Percentiles rank a stretch among this genome's conserved stretches.
Evolutionary conservation across 37 sponge, comb jelly and placozoan species (phyloP).

Genomic region (Cladorhizidae sp.): DNA sequence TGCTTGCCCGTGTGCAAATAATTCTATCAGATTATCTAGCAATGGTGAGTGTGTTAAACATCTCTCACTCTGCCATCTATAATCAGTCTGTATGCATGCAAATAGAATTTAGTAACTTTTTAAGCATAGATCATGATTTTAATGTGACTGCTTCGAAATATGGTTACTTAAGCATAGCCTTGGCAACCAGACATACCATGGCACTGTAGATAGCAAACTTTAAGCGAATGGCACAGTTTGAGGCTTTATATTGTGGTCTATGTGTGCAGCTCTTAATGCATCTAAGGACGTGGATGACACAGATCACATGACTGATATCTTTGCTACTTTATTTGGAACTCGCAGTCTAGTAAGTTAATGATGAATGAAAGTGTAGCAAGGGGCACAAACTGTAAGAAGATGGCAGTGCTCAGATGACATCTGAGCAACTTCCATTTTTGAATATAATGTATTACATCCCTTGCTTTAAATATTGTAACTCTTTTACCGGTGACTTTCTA

Average conservation of each 20-base stretch:
- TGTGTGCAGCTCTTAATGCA: constrained; percentile 8
- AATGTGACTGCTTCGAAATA: too few species aligned
- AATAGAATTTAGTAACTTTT: not conserved
- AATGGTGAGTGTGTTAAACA: constrained; percentile 4
- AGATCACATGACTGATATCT: constrained; percentile 55
- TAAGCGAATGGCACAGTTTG: not conserved
- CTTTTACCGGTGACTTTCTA: too few species aligned
- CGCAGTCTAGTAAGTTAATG: constrained; percentile 56
- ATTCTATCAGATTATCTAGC: constrained; percentile 3
- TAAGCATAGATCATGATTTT: too few species aligned
- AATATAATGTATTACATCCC: not conserved
- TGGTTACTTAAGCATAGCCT: too few species aligned
- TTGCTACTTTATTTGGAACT: constrained; percentile 52
- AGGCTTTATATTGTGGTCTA: too few species aligned
- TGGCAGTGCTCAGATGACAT: too few species aligned
- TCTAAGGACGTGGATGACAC: constrained; percentile 36
- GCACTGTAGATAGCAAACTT: not conserved
- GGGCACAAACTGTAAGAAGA: too few species aligned
- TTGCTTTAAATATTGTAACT: not conserved
- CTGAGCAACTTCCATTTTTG: too few species aligned
- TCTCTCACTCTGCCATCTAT: too few species aligned
- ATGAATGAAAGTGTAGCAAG: too few species aligned
- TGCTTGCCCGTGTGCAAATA: constrained; percentile 16
- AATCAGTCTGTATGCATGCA: not conserved
- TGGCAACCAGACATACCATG: too few species aligned